phyloP scores from a whole-genome alignment of 2,888 invertebrate species.

The Melinaea marsaeus region DNA sequence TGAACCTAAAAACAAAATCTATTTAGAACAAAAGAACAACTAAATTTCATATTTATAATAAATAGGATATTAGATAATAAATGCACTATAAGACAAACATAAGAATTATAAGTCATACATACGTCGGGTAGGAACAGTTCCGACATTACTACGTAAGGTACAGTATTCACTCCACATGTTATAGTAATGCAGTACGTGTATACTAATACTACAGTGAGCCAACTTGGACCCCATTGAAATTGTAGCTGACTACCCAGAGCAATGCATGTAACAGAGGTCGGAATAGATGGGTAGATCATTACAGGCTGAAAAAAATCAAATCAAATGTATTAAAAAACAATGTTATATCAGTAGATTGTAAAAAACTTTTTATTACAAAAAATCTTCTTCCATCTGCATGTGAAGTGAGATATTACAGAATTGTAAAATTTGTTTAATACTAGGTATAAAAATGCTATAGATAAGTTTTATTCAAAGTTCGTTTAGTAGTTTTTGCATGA shows the following conservation, averaged over 20 bases:
- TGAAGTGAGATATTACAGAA: too few relatives aligned
- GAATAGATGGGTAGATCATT: slow-evolving; percentile 46
- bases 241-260: slow-evolving; percentile 52
- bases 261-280: slow-evolving; percentile 41
- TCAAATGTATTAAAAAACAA: too few relatives aligned
- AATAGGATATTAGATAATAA: neutral
- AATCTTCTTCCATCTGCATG: too few relatives aligned
- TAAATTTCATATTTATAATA: too few relatives aligned
- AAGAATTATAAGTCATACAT: neutral
- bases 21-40: too few relatives aligned
- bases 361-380: too few relatives aligned
- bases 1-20: slow-evolving; percentile 39
- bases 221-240: slow-evolving; percentile 51
- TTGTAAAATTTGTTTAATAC: too few relatives aligned
- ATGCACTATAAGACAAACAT: neutral
- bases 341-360: too few relatives aligned
- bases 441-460: too few relatives aligned
- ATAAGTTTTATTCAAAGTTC: too few relatives aligned
- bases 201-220: slow-evolving; percentile 45
- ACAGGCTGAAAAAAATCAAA: slow-evolving; percentile 37
- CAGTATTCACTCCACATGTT: slow-evolving; percentile 51
- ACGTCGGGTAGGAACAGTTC: slow-evolving; percentile 62
- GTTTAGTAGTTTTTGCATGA: too few relatives aligned
- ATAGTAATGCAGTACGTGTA: slow-evolving; percentile 44
- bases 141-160: slow-evolving; percentile 49